Percentiles rank a stretch among this genome's conserved stretches.
Evolutionary conservation across 2,113 vertebrate species (phyloP).

Genomic region (Sylvia atricapilla): DNA sequence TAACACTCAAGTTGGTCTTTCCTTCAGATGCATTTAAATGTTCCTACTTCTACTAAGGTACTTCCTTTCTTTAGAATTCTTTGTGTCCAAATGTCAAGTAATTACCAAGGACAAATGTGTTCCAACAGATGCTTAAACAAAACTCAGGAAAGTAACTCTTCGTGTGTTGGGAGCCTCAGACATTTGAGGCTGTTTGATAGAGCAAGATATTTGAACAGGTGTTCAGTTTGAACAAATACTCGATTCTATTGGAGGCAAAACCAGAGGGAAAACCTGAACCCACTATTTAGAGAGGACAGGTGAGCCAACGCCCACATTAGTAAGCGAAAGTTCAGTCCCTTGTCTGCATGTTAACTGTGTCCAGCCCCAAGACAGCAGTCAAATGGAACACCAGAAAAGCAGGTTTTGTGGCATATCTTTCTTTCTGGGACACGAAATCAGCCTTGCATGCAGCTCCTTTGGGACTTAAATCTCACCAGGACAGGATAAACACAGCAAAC

Average conservation of each 20-base stretch:
- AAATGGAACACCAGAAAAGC: neutral
- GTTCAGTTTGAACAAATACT: neutral
- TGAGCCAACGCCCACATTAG: neutral
- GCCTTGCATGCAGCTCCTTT: neutral
- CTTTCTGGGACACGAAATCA: neutral
- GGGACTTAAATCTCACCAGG: neutral
- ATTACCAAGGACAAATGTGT: neutral
- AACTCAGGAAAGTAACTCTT: neutral
- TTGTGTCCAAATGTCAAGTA: constrained; percentile 27
- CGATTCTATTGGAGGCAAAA: neutral
- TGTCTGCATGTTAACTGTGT: neutral
- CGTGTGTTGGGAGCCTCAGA: neutral
- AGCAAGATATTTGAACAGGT: constrained; percentile 21
- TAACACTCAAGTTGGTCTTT: constrained; percentile 36
- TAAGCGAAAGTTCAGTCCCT: neutral
- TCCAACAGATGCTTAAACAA: neutral
- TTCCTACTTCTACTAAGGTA: neutral
- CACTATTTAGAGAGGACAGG: neutral
- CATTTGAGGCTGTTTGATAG: neutral
- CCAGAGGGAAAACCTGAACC: neutral
- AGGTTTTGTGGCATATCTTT: constrained; percentile 13
- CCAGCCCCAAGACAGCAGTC: neutral
- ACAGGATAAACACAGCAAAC: neutral
- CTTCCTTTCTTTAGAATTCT: constrained; percentile 50
- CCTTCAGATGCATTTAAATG: constrained; percentile 31